Conservation (phyloP, 2,888 invertebrate genomes). For the Anoplius nigerrimus region DNA sequence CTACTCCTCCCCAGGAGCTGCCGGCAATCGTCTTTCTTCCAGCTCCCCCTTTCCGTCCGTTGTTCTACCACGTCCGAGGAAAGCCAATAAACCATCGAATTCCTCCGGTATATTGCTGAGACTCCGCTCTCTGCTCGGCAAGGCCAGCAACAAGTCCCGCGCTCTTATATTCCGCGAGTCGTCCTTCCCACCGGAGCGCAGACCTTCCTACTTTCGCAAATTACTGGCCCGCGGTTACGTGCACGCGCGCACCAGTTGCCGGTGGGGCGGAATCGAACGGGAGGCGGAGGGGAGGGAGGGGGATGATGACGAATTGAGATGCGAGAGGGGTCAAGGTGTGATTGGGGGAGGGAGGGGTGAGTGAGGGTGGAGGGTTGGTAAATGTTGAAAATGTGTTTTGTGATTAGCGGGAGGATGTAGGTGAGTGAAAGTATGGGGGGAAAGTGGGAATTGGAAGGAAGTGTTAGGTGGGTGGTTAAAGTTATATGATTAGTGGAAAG, state of each 20-base stretch:
- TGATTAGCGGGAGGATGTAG: no score
- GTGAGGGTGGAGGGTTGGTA: no score
- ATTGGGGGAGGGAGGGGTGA: no score
- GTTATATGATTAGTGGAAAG: no score
- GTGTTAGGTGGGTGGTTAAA: no score
- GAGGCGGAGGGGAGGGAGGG: background rate
- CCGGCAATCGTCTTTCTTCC: slow-evolving; percentile 30
- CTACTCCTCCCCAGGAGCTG: slow-evolving; percentile 27
- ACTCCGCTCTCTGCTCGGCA: slow-evolving; percentile 60
- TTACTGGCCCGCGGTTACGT: slow-evolving; percentile 51
- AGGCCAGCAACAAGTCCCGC: slow-evolving; percentile 70
- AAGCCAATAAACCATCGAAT: slow-evolving; percentile 74
- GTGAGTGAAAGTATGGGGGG: no score
- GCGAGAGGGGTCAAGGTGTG: no score
- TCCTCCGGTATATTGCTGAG: slow-evolving; percentile 68
- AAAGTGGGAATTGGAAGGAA: no score
- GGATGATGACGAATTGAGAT: no score
- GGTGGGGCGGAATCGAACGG: slow-evolving; percentile 22
- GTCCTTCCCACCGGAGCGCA: slow-evolving; percentile 51
- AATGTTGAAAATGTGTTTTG: no score
- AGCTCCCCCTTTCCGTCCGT: slow-evolving; percentile 48
- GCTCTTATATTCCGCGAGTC: slow-evolving; percentile 67
- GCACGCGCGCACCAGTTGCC: slow-evolving; percentile 32
- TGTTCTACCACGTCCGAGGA: slow-evolving; percentile 68
- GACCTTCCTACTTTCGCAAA: slow-evolving; percentile 52